Evolutionary conservation across 92 coral and sea anemone genomes (phyloP).

Genomic region (Pocillopora meandrina): DNA sequence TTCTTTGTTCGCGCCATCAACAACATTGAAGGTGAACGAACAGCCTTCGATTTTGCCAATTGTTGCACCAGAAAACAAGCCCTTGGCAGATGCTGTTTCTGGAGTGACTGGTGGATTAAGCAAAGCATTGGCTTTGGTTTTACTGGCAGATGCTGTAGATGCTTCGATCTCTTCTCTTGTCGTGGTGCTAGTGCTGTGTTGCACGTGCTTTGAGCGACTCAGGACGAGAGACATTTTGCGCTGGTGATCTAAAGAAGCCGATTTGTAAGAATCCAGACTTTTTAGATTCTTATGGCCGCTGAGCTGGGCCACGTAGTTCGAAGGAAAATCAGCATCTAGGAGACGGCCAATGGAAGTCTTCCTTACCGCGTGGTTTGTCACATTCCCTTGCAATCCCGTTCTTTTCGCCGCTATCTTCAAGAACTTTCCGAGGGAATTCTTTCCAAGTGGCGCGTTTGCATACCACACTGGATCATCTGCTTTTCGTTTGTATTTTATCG

Average conservation of each 20-base stretch:
- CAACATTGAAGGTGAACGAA: slow-evolving; percentile 39
- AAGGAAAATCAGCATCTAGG: neutral
- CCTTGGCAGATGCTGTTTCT: slow-evolving; percentile 9
- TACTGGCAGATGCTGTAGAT: slow-evolving; percentile 38
- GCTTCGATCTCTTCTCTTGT: slow-evolving; percentile 20
- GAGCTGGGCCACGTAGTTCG: slow-evolving; percentile 49
- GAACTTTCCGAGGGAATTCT: neutral
- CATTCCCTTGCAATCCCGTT: neutral
- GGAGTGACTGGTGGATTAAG: too few relatives aligned
- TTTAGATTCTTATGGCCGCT: slow-evolving; percentile 54
- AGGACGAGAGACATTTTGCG: too few relatives aligned
- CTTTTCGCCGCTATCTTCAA: neutral
- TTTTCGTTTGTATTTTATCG: neutral
- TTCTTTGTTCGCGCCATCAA: slow-evolving; percentile 22
- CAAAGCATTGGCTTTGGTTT: slow-evolving; percentile 1
- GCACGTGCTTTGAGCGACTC: too few relatives aligned
- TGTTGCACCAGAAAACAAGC: slow-evolving; percentile 1
- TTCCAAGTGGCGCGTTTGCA: neutral
- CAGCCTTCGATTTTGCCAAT: slow-evolving; percentile 35
- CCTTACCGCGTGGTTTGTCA: neutral
- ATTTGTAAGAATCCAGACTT: too few relatives aligned
- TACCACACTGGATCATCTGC: neutral
- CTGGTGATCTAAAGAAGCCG: too few relatives aligned
- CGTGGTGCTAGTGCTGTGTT: too few relatives aligned
- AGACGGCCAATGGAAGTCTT: too few relatives aligned